phyloP scores from a whole-genome alignment of 2,888 invertebrate species.

The Ormyrus thymus region DNA sequence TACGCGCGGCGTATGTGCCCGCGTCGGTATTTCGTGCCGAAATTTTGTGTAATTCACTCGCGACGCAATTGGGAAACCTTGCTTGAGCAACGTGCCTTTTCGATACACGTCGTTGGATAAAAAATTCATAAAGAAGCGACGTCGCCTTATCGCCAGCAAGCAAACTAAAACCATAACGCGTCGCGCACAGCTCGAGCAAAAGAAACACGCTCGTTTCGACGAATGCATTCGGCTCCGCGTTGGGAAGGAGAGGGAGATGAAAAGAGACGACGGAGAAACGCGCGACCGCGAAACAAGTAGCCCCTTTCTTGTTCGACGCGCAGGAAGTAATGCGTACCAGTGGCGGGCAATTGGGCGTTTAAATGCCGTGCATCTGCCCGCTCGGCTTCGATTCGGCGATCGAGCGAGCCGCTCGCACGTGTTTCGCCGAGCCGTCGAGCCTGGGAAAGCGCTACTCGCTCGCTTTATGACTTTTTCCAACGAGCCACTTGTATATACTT shows the following conservation, averaged over 20 bases:
- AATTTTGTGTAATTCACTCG: too few species aligned
- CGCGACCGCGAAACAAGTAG: conserved; percentile 19
- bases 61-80: too few species aligned
- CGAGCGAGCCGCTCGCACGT: conserved; percentile 47
- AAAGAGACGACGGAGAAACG: conserved; percentile 9
- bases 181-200: neutral
- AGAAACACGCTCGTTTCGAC: neutral
- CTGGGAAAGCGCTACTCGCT: conserved; percentile 6
- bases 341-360: conserved; percentile 8
- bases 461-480: neutral
- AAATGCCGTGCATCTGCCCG: conserved; percentile 20
- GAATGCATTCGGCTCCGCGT: neutral
- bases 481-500: conserved; percentile 51
- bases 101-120: too few species aligned
- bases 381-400: conserved; percentile 6
- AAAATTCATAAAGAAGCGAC: too few species aligned
- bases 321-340: conserved; percentile 21
- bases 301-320: conserved; percentile 11
- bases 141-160: too few species aligned
- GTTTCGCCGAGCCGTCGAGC: conserved; percentile 30
- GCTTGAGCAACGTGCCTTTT: too few species aligned
- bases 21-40: too few species aligned
- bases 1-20: too few species aligned
- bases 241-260: neutral
- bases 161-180: too few species aligned